phyloP scores from a whole-genome alignment of 2,888 invertebrate genomes.

The Lamellibrachia satsuma region DNA sequence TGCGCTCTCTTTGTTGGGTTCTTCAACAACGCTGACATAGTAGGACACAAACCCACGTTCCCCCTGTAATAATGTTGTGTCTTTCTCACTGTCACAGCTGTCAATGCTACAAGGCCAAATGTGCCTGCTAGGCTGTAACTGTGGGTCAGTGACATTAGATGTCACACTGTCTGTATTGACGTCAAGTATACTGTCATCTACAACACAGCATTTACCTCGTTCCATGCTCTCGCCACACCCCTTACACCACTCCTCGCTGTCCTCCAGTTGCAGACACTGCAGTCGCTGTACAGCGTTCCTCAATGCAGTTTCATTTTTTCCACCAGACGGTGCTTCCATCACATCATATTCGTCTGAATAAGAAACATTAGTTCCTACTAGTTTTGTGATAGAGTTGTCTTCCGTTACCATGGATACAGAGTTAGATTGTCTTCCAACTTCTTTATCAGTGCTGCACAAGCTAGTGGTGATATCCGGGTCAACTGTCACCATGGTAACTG shows the following conservation, averaged over 20 bases:
- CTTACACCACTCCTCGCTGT: not conserved
- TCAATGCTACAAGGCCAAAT: not conserved
- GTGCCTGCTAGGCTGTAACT: not conserved
- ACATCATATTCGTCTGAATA: not conserved
- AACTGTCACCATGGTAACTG: not conserved
- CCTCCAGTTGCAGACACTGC: not conserved
- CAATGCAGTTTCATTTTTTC: not conserved
- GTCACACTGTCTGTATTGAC: not conserved
- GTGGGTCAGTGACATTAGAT: not conserved
- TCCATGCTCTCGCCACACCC: not conserved
- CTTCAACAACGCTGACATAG: conserved; percentile 53
- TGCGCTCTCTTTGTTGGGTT: conserved; percentile 38
- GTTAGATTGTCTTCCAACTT: not conserved
- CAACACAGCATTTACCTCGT: not conserved
- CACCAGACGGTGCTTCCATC: not conserved
- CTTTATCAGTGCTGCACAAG: not conserved
- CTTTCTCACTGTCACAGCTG: not conserved
- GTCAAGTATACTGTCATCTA: not conserved
- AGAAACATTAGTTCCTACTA: not conserved
- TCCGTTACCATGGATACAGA: not conserved
- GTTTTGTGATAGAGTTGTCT: not conserved
- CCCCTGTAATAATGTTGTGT: not conserved
- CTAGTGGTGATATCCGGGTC: not conserved
- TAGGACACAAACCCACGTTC: conserved; percentile 39
- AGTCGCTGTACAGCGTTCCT: not conserved